A percentile compares a stretch with the other conserved stretches of the same genome.
Evolutionary conservation across 2,113 vertebrate genomes (phyloP).

Genomic region (Lathamus discolor): DNA sequence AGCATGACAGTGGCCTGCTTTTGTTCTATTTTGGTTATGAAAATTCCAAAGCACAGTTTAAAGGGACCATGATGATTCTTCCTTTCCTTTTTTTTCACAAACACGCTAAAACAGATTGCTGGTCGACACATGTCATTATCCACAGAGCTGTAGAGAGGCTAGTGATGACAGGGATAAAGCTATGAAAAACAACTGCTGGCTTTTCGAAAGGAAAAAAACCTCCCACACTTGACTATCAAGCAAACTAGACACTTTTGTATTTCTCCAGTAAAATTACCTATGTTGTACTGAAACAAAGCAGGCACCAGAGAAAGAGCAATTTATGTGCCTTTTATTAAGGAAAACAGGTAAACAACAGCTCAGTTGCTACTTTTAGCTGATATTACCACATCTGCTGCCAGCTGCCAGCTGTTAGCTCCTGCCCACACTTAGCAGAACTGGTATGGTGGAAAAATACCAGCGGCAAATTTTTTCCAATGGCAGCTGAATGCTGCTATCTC

Average conservation of each 20-base stretch:
- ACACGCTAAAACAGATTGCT: neutral
- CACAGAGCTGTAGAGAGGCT: neutral
- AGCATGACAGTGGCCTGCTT: neutral
- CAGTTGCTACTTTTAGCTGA: neutral
- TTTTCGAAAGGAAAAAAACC: neutral
- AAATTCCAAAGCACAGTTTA: neutral
- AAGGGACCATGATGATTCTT: neutral
- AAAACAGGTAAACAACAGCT: neutral
- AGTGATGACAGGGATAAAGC: neutral
- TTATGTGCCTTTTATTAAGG: neutral
- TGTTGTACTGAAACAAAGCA: neutral
- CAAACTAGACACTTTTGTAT: neutral
- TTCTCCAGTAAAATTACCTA: neutral
- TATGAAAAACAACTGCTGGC: neutral
- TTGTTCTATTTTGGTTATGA: neutral
- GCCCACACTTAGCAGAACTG: neutral
- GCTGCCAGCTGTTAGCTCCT: neutral
- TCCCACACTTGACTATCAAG: neutral
- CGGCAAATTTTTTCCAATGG: neutral
- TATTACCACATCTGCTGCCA: neutral
- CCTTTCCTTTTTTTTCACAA: neutral
- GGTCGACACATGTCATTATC: neutral
- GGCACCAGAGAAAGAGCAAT: neutral
- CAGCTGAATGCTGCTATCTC: neutral
- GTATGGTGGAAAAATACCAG: neutral